These are phyloP conservation scores for Drosophila cardini DNA, from an alignment of 1,140 invertebrate genomes.

Conservation along the genomic window DNA sequence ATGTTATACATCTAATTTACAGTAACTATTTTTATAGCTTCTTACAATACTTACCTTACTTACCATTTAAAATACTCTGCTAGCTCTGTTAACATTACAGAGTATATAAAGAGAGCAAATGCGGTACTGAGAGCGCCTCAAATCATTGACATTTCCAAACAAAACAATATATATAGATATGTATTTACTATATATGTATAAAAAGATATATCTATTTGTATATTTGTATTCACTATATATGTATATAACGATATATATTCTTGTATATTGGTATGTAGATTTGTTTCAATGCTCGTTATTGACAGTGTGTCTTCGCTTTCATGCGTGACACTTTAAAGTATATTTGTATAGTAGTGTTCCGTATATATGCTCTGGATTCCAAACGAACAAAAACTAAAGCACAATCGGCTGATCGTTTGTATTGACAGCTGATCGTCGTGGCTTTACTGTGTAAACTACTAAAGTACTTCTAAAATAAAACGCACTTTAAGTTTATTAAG, in stretches of 20 bases:
- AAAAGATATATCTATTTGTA: no score
- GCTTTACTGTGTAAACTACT: no score
- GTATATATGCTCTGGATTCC: no score
- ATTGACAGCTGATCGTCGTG: no score
- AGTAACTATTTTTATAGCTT: no score
- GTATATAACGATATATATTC: neutral
- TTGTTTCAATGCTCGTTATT: neutral
- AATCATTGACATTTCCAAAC: slow-evolving; percentile 2
- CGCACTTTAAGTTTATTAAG: no score
- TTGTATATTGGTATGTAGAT: neutral
- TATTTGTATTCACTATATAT: slow-evolving; percentile 9
- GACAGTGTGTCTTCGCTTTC: slow-evolving; percentile 5
- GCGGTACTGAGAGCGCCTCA: neutral
- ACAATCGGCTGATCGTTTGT: no score
- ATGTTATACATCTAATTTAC: no score
- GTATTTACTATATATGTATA: neutral
- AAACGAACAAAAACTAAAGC: no score
- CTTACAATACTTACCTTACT: no score
- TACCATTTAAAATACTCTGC: neutral
- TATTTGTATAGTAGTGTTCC: no score
- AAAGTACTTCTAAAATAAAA: no score
- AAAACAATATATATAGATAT: neutral
- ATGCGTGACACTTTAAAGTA: slow-evolving; percentile 5
- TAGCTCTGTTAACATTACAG: neutral
- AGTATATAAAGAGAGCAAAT: slow-evolving; percentile 5